Evolutionary conservation across 2,113 vertebrate species (phyloP).

Genomic region (Chaetops frenatus): DNA sequence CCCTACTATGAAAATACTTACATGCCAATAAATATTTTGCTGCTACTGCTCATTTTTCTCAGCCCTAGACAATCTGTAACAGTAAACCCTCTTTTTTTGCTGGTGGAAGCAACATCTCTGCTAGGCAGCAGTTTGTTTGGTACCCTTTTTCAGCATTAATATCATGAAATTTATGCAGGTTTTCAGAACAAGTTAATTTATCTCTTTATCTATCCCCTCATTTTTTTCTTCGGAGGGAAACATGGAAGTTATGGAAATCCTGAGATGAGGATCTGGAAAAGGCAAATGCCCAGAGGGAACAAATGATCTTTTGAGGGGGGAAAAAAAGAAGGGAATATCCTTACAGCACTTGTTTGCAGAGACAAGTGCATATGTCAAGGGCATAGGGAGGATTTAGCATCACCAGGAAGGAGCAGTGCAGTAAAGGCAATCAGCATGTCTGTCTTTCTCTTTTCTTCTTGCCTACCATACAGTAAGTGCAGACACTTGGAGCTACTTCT

Average conservation of each 20-base stretch:
- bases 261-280: background rate
- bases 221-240: background rate
- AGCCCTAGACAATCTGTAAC: background rate
- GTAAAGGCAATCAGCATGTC: background rate
- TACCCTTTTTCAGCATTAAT: background rate
- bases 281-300: background rate
- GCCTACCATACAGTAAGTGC: background rate
- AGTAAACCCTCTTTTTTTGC: background rate
- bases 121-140: background rate
- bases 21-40: background rate
- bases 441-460: background rate
- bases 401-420: background rate
- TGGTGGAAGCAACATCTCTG: background rate
- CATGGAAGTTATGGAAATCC: background rate
- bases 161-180: background rate
- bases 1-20: background rate
- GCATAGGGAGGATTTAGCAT: background rate
- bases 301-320: background rate
- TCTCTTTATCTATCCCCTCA: background rate
- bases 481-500: background rate
- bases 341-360: background rate
- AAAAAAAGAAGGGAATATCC: background rate
- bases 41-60: background rate
- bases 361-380: background rate
- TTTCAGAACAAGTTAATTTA: background rate